Evolutionary conservation across 2,888 invertebrate species (phyloP), one percentile per base, ranked within the genome.

Genomic region (Invenusta paracnida): DNA sequence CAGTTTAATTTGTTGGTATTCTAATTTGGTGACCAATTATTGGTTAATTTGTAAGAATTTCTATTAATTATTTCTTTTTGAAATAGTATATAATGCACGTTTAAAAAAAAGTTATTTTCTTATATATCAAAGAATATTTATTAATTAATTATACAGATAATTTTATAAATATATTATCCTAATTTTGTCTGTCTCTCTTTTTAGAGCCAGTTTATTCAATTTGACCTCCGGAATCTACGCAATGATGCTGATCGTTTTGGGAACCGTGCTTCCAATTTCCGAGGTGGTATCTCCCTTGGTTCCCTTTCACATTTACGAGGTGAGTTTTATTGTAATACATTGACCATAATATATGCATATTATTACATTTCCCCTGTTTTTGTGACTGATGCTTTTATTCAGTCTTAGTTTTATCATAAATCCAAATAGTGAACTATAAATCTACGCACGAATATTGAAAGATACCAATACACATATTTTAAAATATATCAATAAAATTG

Each of bases 211-310:
- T 30, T 66, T 86, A 23, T 86, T 86, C 25, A 85, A 29, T 27
- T 29, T 86, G 66, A 85, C 85, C 86, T 73, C 73, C 27, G 23
- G 86, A 23, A 86, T 86, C 67, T 86, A 86, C 29, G 86, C 85
- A 0, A 27, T 86, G 85, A 17, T 86, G 25, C 48, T 86, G 11
- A 27, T 85, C 23, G 85, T 79, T 0, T 31, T 86, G 27, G 85
- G 86, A 0, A 23, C 25, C 30, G 25, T 86, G 17, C 67, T 86
- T 25, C 86, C 86, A 27, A 73, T 79, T 1, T 66, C 85, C 85
- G 86, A 86, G 30, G 27, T 86, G 25, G 67, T 85, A 0, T 28
- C 85, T 17, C 83, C 67, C n/a, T 30, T 31, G 17, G 85, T 86
- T 13, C 67, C 67, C 48, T 67, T 67, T 30, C 86, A 86, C 30